phyloP scores from a whole-genome alignment of 2,888 invertebrate genomes.

The Nomada flava region DNA sequence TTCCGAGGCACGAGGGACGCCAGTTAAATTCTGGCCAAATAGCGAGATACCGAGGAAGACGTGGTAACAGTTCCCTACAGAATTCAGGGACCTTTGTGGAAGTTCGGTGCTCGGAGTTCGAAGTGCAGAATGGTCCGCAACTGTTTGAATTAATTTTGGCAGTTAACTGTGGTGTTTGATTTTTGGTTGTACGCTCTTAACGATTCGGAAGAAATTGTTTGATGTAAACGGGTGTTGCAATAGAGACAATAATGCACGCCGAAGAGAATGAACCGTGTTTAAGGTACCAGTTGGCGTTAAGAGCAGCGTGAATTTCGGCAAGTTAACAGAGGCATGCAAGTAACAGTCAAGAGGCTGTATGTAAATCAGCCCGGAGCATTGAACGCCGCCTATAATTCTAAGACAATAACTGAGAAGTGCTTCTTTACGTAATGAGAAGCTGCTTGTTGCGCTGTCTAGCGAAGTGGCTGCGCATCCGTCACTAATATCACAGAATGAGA shows the following conservation, averaged over 20 bases:
- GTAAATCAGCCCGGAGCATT: slow-evolving; percentile 42
- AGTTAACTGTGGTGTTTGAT: no score
- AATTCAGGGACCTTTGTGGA: background rate
- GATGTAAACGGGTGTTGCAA: background rate
- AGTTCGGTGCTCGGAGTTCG: background rate
- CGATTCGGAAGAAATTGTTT: no score
- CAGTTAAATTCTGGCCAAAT: background rate
- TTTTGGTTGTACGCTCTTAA: no score
- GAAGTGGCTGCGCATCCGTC: slow-evolving; percentile 35
- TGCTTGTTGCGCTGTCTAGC: slow-evolving; percentile 43
- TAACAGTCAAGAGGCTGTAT: slow-evolving; percentile 38
- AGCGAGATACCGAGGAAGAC: background rate
- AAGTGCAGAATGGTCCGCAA: no score
- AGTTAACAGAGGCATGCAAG: background rate
- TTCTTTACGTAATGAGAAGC: slow-evolving; percentile 57
- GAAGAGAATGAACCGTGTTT: background rate
- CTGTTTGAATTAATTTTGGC: no score
- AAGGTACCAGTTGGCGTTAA: background rate
- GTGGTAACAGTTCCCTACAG: background rate
- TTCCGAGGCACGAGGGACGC: background rate
- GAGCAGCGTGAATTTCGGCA: slow-evolving; percentile 37
- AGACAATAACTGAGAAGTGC: slow-evolving; percentile 48
- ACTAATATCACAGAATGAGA: slow-evolving; percentile 42
- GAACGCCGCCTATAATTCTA: slow-evolving; percentile 30
- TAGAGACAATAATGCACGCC: background rate